phyloP scores from a whole-genome alignment of 2,888 invertebrate species.

The Bellardia pandia region DNA sequence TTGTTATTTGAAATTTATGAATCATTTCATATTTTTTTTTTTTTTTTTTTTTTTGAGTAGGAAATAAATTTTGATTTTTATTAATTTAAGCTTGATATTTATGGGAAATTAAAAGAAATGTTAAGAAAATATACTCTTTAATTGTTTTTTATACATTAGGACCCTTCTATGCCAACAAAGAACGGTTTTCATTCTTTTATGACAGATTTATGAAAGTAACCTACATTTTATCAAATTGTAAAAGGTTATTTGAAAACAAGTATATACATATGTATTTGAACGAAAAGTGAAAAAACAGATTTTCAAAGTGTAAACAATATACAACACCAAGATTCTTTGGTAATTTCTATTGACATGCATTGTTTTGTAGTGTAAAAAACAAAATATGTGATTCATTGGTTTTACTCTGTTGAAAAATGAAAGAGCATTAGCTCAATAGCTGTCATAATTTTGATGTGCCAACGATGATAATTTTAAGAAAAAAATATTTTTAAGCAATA shows the following conservation, averaged over 20 bases:
- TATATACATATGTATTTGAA: background rate
- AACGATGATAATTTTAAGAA: too few species aligned
- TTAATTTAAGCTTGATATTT: slow-evolving; percentile 68
- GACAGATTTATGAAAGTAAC: slow-evolving; percentile 61
- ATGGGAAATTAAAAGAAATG: slow-evolving; percentile 48
- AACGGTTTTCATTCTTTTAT: slow-evolving; percentile 40
- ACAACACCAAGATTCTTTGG: too few species aligned
- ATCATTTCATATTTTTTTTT: slow-evolving; percentile 44
- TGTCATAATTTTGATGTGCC: too few species aligned
- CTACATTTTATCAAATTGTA: slow-evolving; percentile 13
- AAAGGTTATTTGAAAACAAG: background rate
- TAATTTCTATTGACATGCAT: too few species aligned
- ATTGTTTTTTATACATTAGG: slow-evolving; percentile 28
- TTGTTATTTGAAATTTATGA: slow-evolving; percentile 57
- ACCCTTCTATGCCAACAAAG: background rate
- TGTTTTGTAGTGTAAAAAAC: too few species aligned
- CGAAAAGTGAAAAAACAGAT: background rate
- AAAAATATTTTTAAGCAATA: too few species aligned
- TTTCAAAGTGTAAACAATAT: too few species aligned
- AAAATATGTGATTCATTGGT: too few species aligned
- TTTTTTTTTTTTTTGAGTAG: slow-evolving; percentile 23
- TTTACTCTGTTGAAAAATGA: too few species aligned
- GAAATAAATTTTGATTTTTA: slow-evolving; percentile 67
- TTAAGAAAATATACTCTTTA: slow-evolving; percentile 14
- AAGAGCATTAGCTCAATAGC: too few species aligned